Base-by-base conservation (phyloP, 2,888 invertebrate genomes). In the Meandrusa payeni region DNA sequence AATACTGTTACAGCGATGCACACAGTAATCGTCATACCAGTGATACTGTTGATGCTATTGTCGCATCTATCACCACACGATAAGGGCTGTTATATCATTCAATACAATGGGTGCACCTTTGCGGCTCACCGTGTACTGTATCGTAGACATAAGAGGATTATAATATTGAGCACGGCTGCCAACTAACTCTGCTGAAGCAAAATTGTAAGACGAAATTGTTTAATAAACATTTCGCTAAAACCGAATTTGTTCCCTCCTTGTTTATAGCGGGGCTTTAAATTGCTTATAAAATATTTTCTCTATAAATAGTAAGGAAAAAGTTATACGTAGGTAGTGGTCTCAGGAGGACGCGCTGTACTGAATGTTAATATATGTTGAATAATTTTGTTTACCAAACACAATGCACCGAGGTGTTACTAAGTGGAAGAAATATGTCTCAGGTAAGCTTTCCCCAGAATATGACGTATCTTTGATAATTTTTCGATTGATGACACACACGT, bases 61-160 rank as follows among this genome's bases (percentile, higher is more conserved):
- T 22, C 9, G 3, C n/a, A 37, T 13, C 2, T 37, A 37, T 4
- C 3, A 0, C 0, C 1, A 17, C 2, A 19, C 0, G 1, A 13
- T 37, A 36, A n/a, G 10, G 36, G 0, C 7, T 9, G 12, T 5
- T 10, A 17, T 36, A 1, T 22, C 19, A 6, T 24, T 6, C 2
- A 1, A 13, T 2, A 6, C 19, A 12, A 1, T 3, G 12, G 4
- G 6, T 24, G 29, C 23, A 23, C 19, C 44, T 33, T 38, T 22
- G 33, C 20, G 17, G 43, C 20, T 15, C 38, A 7, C 43, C 11
- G 38, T 44, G 23, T 12, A 54, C 50, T 52, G 54, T 57, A 60
- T 54, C 53, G 64, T 54, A 59, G 55, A 65, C 64, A 44, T 68
- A 68, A 69, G 68, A 60, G 67, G 69, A 69, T 68, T 69, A 67